phyloP scores from a whole-genome alignment of 2,113 vertebrate species.

The Leptocoma aspasia region DNA sequence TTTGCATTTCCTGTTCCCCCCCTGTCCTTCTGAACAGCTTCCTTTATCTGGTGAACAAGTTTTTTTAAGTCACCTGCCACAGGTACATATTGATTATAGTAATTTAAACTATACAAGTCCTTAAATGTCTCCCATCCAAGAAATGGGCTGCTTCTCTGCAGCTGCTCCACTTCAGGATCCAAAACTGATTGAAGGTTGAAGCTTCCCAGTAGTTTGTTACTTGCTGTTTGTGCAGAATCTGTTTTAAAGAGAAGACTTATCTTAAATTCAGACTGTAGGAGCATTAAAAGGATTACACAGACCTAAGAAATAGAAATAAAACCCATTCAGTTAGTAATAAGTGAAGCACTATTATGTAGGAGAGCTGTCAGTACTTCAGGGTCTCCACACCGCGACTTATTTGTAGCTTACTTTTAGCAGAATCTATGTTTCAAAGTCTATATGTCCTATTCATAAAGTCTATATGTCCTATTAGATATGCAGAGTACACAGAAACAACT shows the following conservation, averaged over 20 bases:
- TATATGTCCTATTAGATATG: not conserved
- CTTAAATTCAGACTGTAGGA: not conserved
- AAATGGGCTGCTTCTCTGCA: conserved; percentile 9
- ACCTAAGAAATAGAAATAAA: not conserved
- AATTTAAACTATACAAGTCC: conserved; percentile 65
- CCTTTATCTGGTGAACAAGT: conserved; percentile 21
- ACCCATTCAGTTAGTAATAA: not conserved
- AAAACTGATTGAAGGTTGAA: conserved; percentile 26
- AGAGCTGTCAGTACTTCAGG: not conserved
- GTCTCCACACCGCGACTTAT: not conserved
- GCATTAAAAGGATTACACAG: not conserved
- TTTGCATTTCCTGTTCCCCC: not conserved
- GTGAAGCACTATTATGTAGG: not conserved
- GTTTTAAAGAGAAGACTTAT: not conserved
- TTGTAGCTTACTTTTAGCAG: not conserved
- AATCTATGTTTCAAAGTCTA: not conserved
- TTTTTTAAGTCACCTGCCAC: not conserved
- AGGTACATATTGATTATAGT: conserved; percentile 36
- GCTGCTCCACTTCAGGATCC: conserved; percentile 5
- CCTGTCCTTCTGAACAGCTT: not conserved
- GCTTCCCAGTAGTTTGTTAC: conserved; percentile 31
- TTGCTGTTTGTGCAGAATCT: conserved; percentile 65
- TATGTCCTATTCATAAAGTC: no score
- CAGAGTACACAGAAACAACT: not conserved
- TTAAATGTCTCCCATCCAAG: conserved; percentile 37